A percentile compares a stretch with the other conserved stretches of the same genome.
phyloP scores from a whole-genome alignment of 2,888 invertebrate species.

The Caenorhabditis sp. region DNA sequence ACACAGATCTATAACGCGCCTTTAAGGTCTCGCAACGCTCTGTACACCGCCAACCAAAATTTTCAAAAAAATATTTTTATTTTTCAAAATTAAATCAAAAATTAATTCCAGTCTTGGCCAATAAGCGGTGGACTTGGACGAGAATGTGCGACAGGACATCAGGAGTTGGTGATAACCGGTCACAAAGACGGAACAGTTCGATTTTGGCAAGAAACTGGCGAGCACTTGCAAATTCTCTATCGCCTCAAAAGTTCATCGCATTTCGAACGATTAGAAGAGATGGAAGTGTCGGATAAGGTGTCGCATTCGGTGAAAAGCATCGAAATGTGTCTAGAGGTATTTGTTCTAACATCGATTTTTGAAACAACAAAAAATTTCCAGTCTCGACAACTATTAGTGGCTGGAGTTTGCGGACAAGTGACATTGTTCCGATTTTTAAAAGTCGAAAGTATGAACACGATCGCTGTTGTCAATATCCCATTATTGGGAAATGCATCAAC shows the following conservation, averaged over 20 bases:
- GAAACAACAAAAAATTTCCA: too few species aligned
- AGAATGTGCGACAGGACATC: conserved; percentile 92
- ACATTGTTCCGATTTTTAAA: conserved; percentile 94
- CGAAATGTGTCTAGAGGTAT: conserved; percentile 82
- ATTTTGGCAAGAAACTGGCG: conserved; percentile 97
- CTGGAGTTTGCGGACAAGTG: conserved; percentile 90
- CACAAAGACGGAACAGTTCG: conserved; percentile 91
- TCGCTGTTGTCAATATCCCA: conserved; percentile 76
- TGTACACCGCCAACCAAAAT: too few species aligned
- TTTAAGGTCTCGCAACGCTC: not conserved
- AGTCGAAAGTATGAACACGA: conserved; percentile 80
- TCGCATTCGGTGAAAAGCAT: conserved; percentile 63
- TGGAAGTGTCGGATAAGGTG: conserved; percentile 51
- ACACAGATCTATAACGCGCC: not conserved
- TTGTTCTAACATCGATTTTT: too few species aligned
- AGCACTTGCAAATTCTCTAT: conserved; percentile 77
- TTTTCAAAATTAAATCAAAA: not conserved
- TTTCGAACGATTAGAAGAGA: conserved; percentile 71
- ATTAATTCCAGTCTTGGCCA: conserved; percentile 83
- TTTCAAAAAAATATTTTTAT: too few species aligned
- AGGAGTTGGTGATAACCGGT: conserved; percentile 95
- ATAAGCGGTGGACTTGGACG: conserved; percentile 95
- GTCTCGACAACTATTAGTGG: conserved; percentile 86
- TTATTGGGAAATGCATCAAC: conserved; percentile 20
- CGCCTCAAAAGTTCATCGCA: conserved; percentile 82